Evolutionary conservation across 2,888 invertebrate genomes (phyloP).

Genomic region (Phyto melanocephala): DNA sequence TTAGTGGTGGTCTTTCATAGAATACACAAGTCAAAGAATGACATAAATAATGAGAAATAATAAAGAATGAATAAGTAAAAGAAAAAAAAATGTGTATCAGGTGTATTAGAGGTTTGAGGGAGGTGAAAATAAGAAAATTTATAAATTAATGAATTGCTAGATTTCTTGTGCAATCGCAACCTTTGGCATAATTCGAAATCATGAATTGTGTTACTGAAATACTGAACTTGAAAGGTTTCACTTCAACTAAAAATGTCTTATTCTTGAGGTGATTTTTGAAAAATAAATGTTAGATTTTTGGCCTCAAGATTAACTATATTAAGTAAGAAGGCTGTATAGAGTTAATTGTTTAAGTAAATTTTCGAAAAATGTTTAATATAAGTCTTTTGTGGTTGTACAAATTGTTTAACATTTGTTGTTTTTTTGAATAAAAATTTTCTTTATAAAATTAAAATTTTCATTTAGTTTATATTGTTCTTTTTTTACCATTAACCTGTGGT

Average conservation of each 20-base stretch:
- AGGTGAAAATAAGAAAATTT: not conserved
- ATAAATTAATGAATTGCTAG: conserved; percentile 21
- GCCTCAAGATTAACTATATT: not conserved
- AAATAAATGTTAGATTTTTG: conserved; percentile 1
- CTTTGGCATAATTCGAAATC: conserved; percentile 60
- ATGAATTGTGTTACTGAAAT: conserved; percentile 68
- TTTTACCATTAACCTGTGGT: too few relatives aligned
- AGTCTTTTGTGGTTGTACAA: too few relatives aligned
- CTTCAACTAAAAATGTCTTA: not conserved
- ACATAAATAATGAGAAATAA: not conserved
- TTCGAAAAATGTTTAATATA: too few relatives aligned
- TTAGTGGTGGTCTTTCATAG: conserved; percentile 67
- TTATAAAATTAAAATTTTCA: too few relatives aligned
- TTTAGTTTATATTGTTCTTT: too few relatives aligned
- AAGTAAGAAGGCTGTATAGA: too few relatives aligned
- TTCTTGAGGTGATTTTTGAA: conserved; percentile 2
- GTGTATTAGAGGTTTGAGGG: not conserved
- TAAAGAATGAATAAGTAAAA: conserved; percentile 22
- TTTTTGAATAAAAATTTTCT: too few relatives aligned
- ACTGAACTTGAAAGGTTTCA: conserved; percentile 55
- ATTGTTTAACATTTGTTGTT: too few relatives aligned
- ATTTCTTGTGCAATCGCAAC: conserved; percentile 33
- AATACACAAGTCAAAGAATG: conserved; percentile 30
- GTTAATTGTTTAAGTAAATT: too few relatives aligned
- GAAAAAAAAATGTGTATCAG: conserved; percentile 1